Conservation (phyloP, 2,888 invertebrate species). For the Polylopha cassiicola region DNA sequence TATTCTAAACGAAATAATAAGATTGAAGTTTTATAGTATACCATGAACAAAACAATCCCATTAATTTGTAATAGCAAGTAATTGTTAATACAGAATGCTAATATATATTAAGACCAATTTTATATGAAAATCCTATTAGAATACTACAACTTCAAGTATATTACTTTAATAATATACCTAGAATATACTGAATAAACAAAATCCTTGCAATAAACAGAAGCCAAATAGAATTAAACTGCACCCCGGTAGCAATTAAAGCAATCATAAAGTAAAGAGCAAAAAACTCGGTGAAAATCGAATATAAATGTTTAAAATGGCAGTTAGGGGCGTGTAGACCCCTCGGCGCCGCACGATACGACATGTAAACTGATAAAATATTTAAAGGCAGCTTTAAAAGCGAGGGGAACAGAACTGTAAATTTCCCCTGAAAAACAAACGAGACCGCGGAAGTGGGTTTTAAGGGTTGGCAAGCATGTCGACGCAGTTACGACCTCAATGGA, state of each 20-base stretch:
- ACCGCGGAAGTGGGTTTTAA: conserved; percentile 15
- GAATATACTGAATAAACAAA: too few relatives aligned
- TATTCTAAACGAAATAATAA: background rate
- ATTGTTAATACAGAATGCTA: too few relatives aligned
- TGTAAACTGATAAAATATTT: conserved; percentile 73
- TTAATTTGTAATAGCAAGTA: too few relatives aligned
- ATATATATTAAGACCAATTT: too few relatives aligned
- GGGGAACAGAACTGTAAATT: conserved; percentile 59
- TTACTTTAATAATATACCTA: too few relatives aligned
- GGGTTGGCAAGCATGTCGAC: background rate
- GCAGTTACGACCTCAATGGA: too few relatives aligned
- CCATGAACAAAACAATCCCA: too few relatives aligned
- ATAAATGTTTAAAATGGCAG: conserved; percentile 48
- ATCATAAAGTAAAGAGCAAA: conserved; percentile 30
- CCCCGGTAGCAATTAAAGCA: conserved; percentile 30
- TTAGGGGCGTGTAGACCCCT: conserved; percentile 50
- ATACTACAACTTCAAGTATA: too few relatives aligned
- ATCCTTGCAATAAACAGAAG: too few relatives aligned
- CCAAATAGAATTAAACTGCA: conserved; percentile 10
- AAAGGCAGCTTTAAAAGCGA: conserved; percentile 56
- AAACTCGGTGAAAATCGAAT: conserved; percentile 42
- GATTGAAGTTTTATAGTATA: background rate
- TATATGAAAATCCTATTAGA: too few relatives aligned
- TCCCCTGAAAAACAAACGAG: conserved; percentile 46
- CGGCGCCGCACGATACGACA: conserved; percentile 67